Percentiles rank a stretch among this genome's conserved stretches.
phyloP scores from a whole-genome alignment of 2,888 invertebrate genomes.

The Dorcus hopei region DNA sequence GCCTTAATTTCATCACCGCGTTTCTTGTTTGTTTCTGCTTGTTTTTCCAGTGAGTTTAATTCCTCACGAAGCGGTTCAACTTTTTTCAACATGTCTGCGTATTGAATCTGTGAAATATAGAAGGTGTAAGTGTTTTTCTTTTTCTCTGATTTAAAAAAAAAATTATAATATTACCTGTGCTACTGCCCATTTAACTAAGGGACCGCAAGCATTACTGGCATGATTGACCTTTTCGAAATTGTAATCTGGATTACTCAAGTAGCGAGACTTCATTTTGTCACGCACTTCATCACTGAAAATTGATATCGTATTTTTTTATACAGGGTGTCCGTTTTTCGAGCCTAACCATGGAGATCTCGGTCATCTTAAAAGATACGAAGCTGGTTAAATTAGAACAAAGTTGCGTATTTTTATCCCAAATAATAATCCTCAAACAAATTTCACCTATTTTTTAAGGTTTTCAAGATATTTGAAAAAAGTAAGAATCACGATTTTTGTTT shows the following conservation, averaged over 20 bases:
- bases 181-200: constrained; percentile 99
- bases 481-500: too few relatives aligned
- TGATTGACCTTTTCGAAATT: constrained; percentile 99
- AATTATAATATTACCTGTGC: constrained; percentile 72
- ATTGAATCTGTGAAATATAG: constrained; percentile 68
- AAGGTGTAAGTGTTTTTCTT: not conserved
- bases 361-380: too few relatives aligned
- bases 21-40: constrained; percentile 86
- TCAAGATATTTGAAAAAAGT: too few relatives aligned
- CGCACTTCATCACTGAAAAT: constrained; percentile 84
- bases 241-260: constrained; percentile 96
- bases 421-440: too few relatives aligned
- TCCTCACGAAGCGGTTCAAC: constrained; percentile 97
- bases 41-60: constrained; percentile 83
- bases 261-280: constrained; percentile 93
- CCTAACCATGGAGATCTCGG: too few relatives aligned
- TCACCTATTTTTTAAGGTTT: too few relatives aligned
- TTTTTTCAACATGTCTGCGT: constrained; percentile 98
- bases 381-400: too few relatives aligned
- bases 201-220: constrained; percentile 98
- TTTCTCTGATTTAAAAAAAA: not conserved
- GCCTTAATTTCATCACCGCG: constrained; percentile 92
- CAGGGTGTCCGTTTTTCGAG: too few relatives aligned
- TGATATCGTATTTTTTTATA: not conserved
- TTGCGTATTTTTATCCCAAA: too few relatives aligned